Percentiles rank a stretch among this genome's conserved stretches.
Conservation (phyloP, 2,888 invertebrate species). For the Eudemis profundana region DNA sequence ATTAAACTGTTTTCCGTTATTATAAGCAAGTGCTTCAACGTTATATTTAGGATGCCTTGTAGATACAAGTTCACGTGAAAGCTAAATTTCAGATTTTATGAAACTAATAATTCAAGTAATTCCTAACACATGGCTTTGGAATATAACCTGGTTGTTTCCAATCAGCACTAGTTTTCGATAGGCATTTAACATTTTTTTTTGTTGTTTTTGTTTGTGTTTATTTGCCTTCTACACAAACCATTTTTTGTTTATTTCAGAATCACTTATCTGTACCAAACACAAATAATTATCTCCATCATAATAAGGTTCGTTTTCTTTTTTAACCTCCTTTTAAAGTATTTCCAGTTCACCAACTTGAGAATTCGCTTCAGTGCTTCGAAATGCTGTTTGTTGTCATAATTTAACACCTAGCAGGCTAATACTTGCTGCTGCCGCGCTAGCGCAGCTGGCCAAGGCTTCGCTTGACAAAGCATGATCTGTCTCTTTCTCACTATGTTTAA, state of each 20-base stretch:
- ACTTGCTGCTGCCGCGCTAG: too few species aligned
- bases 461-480: too few species aligned
- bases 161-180: constrained; percentile 34
- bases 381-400: constrained; percentile 50
- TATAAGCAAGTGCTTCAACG: constrained; percentile 3
- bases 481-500: too few species aligned
- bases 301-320: constrained; percentile 89
- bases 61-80: constrained; percentile 2
- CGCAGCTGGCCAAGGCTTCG: too few species aligned
- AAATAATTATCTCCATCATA: constrained; percentile 93
- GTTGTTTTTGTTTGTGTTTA: constrained; percentile 81
- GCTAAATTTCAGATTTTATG: constrained; percentile 8
- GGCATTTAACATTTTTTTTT: constrained; percentile 54
- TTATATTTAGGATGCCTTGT: background rate
- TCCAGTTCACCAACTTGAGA: constrained; percentile 63
- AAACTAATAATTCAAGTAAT: constrained; percentile 37
- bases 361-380: constrained; percentile 71
- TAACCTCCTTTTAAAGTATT: constrained; percentile 73
- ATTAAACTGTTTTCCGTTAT: background rate
- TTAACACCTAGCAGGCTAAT: constrained; percentile 26
- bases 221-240: constrained; percentile 85
- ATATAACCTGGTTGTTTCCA: constrained; percentile 39
- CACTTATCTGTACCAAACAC: constrained; percentile 95
- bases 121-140: constrained; percentile 44
- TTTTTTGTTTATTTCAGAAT: constrained; percentile 91